Conservation (phyloP, 23 tunicate genomes). For the Halocynthia aurantium region DNA sequence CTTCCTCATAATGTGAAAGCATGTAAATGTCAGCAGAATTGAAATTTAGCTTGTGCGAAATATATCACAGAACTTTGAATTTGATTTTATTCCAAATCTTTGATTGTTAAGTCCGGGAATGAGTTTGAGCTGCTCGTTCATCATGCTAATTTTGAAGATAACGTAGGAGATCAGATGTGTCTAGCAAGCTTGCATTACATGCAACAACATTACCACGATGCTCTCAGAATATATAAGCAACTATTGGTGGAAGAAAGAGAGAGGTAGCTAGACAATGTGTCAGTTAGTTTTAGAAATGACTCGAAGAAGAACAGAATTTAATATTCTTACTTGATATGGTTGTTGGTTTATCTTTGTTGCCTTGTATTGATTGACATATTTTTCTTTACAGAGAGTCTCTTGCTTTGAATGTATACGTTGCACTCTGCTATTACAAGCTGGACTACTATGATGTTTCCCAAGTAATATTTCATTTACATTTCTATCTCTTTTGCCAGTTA, state of each 20-base stretch:
- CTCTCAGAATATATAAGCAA: constrained; percentile 35
- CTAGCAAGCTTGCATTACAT: constrained; percentile 50
- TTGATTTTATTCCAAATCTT: not conserved
- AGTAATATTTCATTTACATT: constrained; percentile 19
- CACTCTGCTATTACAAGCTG: constrained; percentile 92
- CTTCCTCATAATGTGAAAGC: too few relatives aligned
- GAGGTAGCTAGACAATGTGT: constrained; percentile 14
- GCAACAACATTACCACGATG: constrained; percentile 45
- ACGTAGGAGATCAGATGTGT: constrained; percentile 34
- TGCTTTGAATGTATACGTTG: constrained; percentile 97
- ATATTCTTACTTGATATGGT: not conserved
- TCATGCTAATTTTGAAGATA: constrained; percentile 38
- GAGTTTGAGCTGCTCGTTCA: constrained; percentile 24
- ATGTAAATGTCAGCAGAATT: too few relatives aligned
- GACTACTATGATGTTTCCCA: constrained; percentile 99
- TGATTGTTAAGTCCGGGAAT: constrained; percentile 12
- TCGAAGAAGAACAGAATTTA: too few relatives aligned
- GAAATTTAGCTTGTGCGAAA: too few relatives aligned
- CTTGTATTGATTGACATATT: not conserved
- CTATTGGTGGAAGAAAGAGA: constrained; percentile 23
- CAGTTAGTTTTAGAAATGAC: too few relatives aligned
- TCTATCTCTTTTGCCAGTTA: too few relatives aligned
- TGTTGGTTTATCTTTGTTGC: not conserved
- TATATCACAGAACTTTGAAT: too few relatives aligned
- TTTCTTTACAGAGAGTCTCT: constrained; percentile 62